A percentile compares a stretch with the other conserved stretches of the same genome.
Evolutionary conservation across 2,888 invertebrate genomes (phyloP).

Genomic region (Dolichomitus sp.): DNA sequence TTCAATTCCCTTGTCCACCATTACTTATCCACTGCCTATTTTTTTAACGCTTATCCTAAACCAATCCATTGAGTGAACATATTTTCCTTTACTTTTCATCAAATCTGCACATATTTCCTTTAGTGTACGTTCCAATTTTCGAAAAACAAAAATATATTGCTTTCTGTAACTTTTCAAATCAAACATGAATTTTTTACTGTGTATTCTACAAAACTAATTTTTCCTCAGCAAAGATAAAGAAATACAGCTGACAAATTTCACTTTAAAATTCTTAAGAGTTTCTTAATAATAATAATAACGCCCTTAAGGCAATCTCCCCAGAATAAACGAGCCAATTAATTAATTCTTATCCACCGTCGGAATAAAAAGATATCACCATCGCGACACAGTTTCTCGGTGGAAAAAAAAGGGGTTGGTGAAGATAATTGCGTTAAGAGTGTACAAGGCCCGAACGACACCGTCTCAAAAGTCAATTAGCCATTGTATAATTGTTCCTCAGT

Average conservation of each 20-base stretch:
- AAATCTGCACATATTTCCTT: too few species aligned
- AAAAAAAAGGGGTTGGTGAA: constrained; percentile 49
- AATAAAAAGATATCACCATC: constrained; percentile 30
- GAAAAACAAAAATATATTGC: too few species aligned
- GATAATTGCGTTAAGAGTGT: constrained; percentile 76
- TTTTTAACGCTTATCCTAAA: too few species aligned
- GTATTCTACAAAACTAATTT: neutral
- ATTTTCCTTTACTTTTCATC: too few species aligned
- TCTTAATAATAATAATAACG: constrained; percentile 12
- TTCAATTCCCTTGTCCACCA: too few species aligned
- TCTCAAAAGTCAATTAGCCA: constrained; percentile 75
- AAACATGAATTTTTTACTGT: too few species aligned
- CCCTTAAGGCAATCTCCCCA: neutral
- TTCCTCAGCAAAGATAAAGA: neutral
- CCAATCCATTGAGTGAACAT: too few species aligned
- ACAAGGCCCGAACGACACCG: constrained; percentile 39
- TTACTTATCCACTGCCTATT: too few species aligned
- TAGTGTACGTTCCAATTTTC: too few species aligned
- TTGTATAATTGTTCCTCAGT: constrained; percentile 78
- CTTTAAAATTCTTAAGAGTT: neutral
- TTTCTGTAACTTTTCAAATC: too few species aligned
- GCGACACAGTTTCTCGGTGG: neutral
- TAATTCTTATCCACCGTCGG: constrained; percentile 25
- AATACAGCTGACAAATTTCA: neutral
- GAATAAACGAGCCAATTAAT: constrained; percentile 49